Evolutionary conservation across 2,888 invertebrate genomes (phyloP), one percentile per base, ranked within the genome.

Genomic region (Orthosia cruda): DNA sequence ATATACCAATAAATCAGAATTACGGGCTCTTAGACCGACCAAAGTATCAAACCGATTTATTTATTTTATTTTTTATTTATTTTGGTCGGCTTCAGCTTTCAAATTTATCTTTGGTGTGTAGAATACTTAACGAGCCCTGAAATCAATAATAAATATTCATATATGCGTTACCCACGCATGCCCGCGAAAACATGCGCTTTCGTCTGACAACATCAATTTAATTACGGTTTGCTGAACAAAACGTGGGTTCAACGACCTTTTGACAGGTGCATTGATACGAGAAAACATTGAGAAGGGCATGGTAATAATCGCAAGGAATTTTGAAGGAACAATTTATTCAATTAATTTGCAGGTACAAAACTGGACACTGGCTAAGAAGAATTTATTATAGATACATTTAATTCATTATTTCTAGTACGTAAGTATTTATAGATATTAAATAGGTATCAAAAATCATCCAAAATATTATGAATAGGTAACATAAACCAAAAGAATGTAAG

Each of bases 191-290:
- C 47, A 26, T 81, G 47, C 52, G 16, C 52, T 80, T 49, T 20
- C 45, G 23, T 62, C 57, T 61, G 64, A 57, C 55, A 20, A 5
- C 45, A 74, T 84, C 26, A 82, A 49, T 59, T 74, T 78, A 49
- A 45, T 80, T 26, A 76, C 65, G 58, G 77, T 69, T 84, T 74
- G 47, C 9, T 85, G 85, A 81, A 69, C 85, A 81, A 67, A 80
- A 69, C 15, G 13, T 16, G 61, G n/a, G 70, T 54, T 83, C 49
- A 57, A 54, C 50, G 52, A 62, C 59, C 59, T 58, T 57, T 80
- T 54, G 62, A 84, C 65, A 84, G 15, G 81, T 74, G 81, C 75
- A 66, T 52, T 84, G 32, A 49, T 20, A 59, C 3, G 45, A 62
- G 13, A 49, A 55, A 2, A 1, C 11, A 47, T 18, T 20, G n/a